These are phyloP conservation scores for Galerucella calmariensis DNA, from an alignment of 2,888 invertebrate genomes.

Conservation along the genomic window DNA sequence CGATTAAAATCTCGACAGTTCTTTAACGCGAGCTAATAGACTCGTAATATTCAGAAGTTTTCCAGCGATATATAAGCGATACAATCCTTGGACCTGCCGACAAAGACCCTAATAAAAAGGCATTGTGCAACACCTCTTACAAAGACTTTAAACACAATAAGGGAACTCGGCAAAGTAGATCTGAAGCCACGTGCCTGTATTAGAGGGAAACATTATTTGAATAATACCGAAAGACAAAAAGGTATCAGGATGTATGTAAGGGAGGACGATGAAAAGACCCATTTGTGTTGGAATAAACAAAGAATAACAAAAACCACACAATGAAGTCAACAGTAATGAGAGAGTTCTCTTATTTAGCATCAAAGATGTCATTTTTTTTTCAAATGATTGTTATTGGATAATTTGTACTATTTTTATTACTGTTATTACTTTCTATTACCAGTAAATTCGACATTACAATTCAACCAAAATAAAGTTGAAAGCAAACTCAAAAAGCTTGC, in stretches of 20 bases:
- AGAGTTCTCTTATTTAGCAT: neutral
- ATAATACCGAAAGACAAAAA: neutral
- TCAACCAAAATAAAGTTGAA: too few relatives aligned
- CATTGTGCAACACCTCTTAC: constrained; percentile 2
- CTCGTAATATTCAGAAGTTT: neutral
- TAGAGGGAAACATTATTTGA: neutral
- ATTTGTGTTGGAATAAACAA: neutral
- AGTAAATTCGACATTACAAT: too few relatives aligned
- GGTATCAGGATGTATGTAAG: neutral
- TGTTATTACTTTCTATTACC: too few relatives aligned
- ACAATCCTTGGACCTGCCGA: neutral
- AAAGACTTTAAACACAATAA: constrained; percentile 9
- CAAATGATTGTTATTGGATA: too few relatives aligned
- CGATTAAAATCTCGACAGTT: neutral
- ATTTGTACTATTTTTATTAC: too few relatives aligned
- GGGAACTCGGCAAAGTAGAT: neutral
- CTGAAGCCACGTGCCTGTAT: constrained; percentile 4
- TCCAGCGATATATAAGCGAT: neutral
- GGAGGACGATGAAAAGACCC: neutral
- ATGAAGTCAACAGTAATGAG: neutral
- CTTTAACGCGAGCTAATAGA: neutral
- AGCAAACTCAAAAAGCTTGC: too few relatives aligned
- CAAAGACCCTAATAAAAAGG: constrained; percentile 3
- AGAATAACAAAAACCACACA: constrained; percentile 1
- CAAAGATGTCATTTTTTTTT: neutral